phyloP scores from a whole-genome alignment of 2,888 invertebrate species.

The Theodoxus fluviatilis region DNA sequence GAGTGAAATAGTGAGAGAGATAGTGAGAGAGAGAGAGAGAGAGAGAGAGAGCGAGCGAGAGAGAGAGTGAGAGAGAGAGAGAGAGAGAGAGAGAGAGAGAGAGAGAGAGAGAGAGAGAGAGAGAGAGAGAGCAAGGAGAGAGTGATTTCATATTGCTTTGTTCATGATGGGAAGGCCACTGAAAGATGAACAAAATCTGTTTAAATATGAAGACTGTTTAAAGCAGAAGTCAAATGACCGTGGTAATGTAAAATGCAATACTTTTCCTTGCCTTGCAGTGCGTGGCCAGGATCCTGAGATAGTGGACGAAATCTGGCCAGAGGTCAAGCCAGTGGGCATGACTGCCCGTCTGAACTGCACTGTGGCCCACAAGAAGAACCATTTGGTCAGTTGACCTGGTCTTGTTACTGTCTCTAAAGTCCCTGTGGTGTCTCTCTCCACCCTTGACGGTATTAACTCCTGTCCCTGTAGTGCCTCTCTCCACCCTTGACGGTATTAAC shows the following conservation, averaged over 20 bases:
- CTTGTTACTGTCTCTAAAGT: too few species aligned
- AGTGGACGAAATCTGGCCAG: constrained; percentile 60
- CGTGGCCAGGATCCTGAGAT: constrained; percentile 54
- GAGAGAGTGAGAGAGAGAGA: not conserved
- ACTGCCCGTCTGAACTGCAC: constrained; percentile 62
- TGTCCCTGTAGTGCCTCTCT: too few species aligned
- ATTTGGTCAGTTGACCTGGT: constrained; percentile 31
- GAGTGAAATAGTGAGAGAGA: not conserved
- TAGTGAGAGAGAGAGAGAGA: not conserved
- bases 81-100: not conserved
- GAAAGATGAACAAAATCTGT: too few species aligned
- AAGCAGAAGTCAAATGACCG: too few species aligned
- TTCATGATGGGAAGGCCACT: too few species aligned
- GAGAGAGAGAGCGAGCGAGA: not conserved
- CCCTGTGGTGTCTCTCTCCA: too few species aligned
- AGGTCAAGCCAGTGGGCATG: constrained; percentile 58
- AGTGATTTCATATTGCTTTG: too few species aligned
- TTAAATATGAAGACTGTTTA: too few species aligned
- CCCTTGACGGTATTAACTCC: too few species aligned
- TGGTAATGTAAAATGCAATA: not conserved
- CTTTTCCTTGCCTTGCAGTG: constrained; percentile 31
- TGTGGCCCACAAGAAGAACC: constrained; percentile 47
- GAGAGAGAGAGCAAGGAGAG: too few species aligned
- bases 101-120: not conserved
- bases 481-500: too few species aligned